Percentiles rank a stretch among this genome's conserved stretches.
Conservation (phyloP, 2,888 invertebrate genomes). For the Rhorus exstirpatorius region DNA sequence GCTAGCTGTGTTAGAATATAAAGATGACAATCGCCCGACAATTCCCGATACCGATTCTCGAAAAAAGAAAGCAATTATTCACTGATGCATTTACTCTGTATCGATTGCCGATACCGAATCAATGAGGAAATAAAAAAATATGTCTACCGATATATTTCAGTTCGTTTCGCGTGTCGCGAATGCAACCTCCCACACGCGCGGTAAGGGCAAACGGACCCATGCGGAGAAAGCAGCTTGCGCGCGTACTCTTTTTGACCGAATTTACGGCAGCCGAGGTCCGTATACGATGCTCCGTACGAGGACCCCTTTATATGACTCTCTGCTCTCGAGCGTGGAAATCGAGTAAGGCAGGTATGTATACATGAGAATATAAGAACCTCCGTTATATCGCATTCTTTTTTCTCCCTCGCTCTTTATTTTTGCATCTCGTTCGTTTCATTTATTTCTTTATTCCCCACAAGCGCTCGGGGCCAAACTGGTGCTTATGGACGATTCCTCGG, state of each 20-base stretch:
- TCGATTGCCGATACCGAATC: not conserved
- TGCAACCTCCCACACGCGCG: slow-evolving; percentile 76
- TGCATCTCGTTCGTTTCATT: slow-evolving; percentile 51
- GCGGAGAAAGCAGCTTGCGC: slow-evolving; percentile 78
- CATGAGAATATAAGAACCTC: slow-evolving; percentile 64
- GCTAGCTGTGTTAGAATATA: too few species aligned
- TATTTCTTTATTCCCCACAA: slow-evolving; percentile 61
- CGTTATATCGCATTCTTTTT: slow-evolving; percentile 64
- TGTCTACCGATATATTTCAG: not conserved
- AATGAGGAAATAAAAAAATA: slow-evolving; percentile 4
- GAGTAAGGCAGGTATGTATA: slow-evolving; percentile 60
- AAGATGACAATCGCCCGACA: too few species aligned
- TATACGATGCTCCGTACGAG: slow-evolving; percentile 39
- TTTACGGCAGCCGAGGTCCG: slow-evolving; percentile 75
- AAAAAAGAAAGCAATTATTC: too few species aligned
- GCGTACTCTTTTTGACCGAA: slow-evolving; percentile 67
- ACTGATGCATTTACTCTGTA: not conserved
- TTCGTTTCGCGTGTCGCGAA: slow-evolving; percentile 41
- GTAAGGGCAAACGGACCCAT: slow-evolving; percentile 73
- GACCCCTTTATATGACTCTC: slow-evolving; percentile 55
- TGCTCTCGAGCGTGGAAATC: slow-evolving; percentile 66
- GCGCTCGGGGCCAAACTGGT: slow-evolving; percentile 32
- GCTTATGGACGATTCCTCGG: slow-evolving; percentile 28
- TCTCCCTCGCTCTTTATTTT: slow-evolving; percentile 67
- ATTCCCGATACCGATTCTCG: too few species aligned